phyloP scores from a whole-genome alignment of 2,888 invertebrate species.

The Steinernema hermaphroditum region DNA sequence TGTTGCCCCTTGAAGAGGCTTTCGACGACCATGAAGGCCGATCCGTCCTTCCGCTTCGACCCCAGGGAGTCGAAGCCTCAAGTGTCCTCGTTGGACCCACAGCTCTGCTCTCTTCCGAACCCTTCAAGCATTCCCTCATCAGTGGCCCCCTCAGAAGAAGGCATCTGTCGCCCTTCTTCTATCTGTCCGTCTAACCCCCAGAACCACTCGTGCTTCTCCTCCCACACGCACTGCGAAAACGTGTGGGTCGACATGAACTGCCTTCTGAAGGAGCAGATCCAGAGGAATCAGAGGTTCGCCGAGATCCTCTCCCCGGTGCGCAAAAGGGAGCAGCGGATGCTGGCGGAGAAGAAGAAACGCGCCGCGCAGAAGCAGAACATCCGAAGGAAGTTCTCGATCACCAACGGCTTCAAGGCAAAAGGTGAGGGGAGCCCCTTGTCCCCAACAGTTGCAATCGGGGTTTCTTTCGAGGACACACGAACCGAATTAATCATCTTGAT shows the following conservation, averaged over 20 bases:
- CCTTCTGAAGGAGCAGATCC: neutral
- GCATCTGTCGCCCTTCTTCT: neutral
- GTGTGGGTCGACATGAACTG: conserved; percentile 1
- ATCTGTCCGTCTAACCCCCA: neutral
- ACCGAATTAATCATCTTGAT: no score
- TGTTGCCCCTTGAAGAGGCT: neutral
- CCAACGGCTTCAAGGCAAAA: conserved; percentile 3
- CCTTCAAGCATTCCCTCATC: neutral
- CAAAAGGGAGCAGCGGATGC: neutral
- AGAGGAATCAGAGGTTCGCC: neutral
- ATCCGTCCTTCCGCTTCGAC: neutral
- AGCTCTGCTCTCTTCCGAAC: neutral
- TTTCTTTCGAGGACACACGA: no score
- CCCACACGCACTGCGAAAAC: neutral
- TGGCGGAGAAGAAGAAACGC: conserved; percentile 17
- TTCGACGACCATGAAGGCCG: neutral
- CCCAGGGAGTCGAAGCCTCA: neutral
- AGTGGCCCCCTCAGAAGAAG: neutral
- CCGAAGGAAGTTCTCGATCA: conserved; percentile 1
- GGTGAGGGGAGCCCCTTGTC: no score
- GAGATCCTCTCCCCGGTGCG: conserved; percentile 7
- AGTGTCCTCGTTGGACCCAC: neutral
- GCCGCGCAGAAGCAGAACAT: neutral
- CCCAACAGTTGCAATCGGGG: no score
- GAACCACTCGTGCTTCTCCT: neutral